These are phyloP conservation scores for Nerophis lumbriciformis DNA, from an alignment of 2,113 vertebrate species.

Conservation along the genomic window DNA sequence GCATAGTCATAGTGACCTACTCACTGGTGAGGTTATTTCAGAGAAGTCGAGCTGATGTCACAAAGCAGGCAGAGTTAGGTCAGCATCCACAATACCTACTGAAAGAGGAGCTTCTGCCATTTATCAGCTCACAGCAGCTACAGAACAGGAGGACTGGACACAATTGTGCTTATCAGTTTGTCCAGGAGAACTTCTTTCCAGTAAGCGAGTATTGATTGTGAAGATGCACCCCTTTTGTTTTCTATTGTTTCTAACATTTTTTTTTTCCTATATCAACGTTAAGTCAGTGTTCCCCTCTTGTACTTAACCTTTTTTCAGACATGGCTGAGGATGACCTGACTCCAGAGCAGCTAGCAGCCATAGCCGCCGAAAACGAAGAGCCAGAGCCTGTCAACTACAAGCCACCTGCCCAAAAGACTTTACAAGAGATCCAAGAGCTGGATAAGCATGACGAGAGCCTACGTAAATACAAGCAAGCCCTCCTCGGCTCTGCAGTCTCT, in stretches of 20 bases:
- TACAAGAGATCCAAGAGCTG: constrained; percentile 90
- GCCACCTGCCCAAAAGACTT: constrained; percentile 83
- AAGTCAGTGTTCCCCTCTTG: too few relatives aligned
- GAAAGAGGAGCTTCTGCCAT: neutral
- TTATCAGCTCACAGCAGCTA: constrained; percentile 9
- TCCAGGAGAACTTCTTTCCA: neutral
- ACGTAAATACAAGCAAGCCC: constrained; percentile 88
- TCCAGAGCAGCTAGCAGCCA: constrained; percentile 86
- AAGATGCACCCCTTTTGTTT: neutral
- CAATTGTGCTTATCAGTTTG: constrained; percentile 1
- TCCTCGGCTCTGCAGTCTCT: constrained; percentile 74
- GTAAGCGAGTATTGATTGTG: neutral
- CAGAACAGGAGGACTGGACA: too few relatives aligned
- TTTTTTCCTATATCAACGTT: neutral
- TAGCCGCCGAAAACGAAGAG: constrained; percentile 87
- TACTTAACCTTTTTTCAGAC: constrained; percentile 28
- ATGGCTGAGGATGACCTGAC: constrained; percentile 95
- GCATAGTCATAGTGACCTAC: neutral
- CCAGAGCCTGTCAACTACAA: constrained; percentile 82
- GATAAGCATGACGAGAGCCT: constrained; percentile 92
- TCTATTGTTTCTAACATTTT: neutral
- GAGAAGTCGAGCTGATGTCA: constrained; percentile 32
- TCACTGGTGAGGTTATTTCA: constrained; percentile 24
- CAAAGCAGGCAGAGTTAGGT: constrained; percentile 8
- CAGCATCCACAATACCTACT: constrained; percentile 11